A percentile compares a stretch with the other conserved stretches of the same genome.
phyloP scores from a whole-genome alignment of 2,888 invertebrate species.

The Chymomyza fuscimana region DNA sequence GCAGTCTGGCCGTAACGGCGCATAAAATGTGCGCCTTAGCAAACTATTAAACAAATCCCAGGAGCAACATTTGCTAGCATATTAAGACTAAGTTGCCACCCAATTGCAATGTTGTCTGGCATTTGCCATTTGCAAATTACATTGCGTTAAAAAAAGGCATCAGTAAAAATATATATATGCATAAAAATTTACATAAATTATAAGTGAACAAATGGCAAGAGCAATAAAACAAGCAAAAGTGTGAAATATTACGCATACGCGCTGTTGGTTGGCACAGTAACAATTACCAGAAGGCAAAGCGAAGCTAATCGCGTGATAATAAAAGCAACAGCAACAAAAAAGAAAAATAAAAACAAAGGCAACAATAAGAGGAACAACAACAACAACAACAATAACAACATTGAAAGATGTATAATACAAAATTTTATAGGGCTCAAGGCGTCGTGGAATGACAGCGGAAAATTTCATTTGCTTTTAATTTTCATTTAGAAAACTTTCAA shows the following conservation, averaged over 20 bases:
- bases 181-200: conserved; percentile 60
- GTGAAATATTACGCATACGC: conserved; percentile 63
- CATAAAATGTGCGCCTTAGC: conserved; percentile 64
- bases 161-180: conserved; percentile 23
- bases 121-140: conserved; percentile 56
- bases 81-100: neutral
- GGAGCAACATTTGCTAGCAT: conserved; percentile 53
- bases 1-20: conserved; percentile 23
- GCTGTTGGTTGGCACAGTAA: conserved; percentile 12
- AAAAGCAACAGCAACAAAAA: neutral
- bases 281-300: neutral
- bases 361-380: conserved; percentile 8
- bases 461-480: conserved; percentile 62
- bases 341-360: neutral
- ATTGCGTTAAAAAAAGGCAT: conserved; percentile 44
- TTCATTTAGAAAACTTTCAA: conserved; percentile 34
- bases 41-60: conserved; percentile 60
- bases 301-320: neutral
- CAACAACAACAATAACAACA: conserved; percentile 29
- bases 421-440: conserved; percentile 8
- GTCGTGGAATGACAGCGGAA: conserved; percentile 28
- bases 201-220: conserved; percentile 11
- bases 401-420: neutral
- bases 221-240: conserved; percentile 33
- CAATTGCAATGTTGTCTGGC: conserved; percentile 15